Conservation (phyloP, 2,113 vertebrate species). For the Galbula dea region DNA sequence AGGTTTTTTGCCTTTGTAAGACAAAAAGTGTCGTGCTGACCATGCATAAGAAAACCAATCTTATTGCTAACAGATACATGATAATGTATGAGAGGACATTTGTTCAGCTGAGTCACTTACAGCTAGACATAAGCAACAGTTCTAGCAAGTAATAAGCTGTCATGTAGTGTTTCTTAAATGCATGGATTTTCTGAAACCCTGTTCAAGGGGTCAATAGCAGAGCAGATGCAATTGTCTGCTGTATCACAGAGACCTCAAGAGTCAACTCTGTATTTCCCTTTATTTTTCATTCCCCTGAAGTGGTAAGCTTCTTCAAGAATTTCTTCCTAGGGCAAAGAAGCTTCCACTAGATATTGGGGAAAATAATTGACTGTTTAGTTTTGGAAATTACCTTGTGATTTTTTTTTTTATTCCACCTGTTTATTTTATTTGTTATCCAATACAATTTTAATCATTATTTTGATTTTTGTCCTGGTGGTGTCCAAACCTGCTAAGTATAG, state of each 20-base stretch:
- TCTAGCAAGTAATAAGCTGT: conserved; percentile 52
- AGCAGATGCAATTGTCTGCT: conserved; percentile 43
- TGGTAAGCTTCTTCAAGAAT: neutral
- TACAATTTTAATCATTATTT: neutral
- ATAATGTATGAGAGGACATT: neutral
- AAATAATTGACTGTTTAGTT: neutral
- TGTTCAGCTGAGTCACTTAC: conserved; percentile 59
- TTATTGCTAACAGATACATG: neutral
- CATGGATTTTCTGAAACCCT: conserved; percentile 44
- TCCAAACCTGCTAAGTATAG: neutral
- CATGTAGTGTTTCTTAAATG: conserved; percentile 52
- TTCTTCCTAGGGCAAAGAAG: neutral
- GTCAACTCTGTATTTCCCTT: conserved; percentile 11
- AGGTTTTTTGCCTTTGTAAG: neutral
- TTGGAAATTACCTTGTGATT: neutral
- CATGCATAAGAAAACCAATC: neutral
- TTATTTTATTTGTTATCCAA: neutral
- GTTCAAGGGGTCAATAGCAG: conserved; percentile 13
- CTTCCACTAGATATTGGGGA: neutral
- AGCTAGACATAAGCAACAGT: conserved; percentile 33
- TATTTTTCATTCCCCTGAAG: conserved; percentile 5
- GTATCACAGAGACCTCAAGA: neutral
- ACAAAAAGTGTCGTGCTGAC: conserved; percentile 1
- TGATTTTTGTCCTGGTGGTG: neutral
- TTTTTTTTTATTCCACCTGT: neutral